Base-by-base conservation (phyloP, 2,797 vertebrate species). In the Synanceia verrucosa region DNA sequence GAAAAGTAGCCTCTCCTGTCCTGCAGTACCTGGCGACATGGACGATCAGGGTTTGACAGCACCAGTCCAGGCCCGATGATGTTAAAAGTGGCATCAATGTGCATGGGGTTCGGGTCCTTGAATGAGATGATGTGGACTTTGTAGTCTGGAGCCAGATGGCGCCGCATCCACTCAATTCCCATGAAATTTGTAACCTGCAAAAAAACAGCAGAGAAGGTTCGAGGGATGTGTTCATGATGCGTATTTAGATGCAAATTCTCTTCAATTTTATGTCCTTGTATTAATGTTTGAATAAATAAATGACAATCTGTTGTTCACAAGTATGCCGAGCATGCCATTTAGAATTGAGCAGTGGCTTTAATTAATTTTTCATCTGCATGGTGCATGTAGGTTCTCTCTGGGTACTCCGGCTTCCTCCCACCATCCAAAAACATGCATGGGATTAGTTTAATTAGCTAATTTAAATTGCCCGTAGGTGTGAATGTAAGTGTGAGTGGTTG, bases 11-110 rank as follows among this genome's bases (percentile, higher is more conserved):
- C 14, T 18, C 16, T 55, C 6, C 14, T 58, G 4, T 36, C 67
- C 89, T 67, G 13, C 8, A 10, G 43, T 86, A 99, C 98, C 96
- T 99, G 97, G 23, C 93, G 91, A 89, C 98, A 99, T 0, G 98
- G 98, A 14, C 98, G 95, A 68, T 99, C 98, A 21, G 98, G 98
- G 83, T 99, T 99, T 33, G 98, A 98, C 39, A 99, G 94, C 64
- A 99, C 98, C 64, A 99, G 93, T 18, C 97, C 98, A 0, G 98
- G 98, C 8, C 98, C 98, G n/a, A 99, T 98, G 85, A 99, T 99
- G 85, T 99, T 99, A 81, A 99, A 99, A 19, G 98, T 99, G 64
- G 97, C 98, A 61, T 99, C 98, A 2, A 99, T 99, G 77, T 99
- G 98, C 98, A 99, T 99, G 4, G 98, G 98, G 75, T 99, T 99